These are phyloP conservation scores for Drosophila paramelanica DNA, from an alignment of 2,888 invertebrate genomes.

Conservation along the genomic window DNA sequence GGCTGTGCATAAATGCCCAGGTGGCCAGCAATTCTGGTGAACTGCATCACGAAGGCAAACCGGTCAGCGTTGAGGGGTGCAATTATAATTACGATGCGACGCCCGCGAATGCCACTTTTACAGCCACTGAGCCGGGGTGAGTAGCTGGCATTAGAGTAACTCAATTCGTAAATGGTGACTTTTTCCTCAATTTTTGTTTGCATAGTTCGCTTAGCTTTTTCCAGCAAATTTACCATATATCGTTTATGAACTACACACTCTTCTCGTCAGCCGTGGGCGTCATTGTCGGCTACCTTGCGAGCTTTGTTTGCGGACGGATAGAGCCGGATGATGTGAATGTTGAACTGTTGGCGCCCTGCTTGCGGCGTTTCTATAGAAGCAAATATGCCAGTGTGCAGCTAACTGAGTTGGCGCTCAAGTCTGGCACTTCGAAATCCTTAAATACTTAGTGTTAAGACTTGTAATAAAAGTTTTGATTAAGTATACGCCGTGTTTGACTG, in stretches of 20 bases:
- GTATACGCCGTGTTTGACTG: slow-evolving; percentile 26
- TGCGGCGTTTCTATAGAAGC: slow-evolving; percentile 86
- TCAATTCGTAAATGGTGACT: background rate
- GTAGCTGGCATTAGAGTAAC: slow-evolving; percentile 1
- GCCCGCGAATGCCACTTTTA: slow-evolving; percentile 50
- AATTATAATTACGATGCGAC: slow-evolving; percentile 86
- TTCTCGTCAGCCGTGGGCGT: slow-evolving; percentile 88
- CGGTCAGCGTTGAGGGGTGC: slow-evolving; percentile 86
- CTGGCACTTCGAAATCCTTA: slow-evolving; percentile 39
- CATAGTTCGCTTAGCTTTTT: slow-evolving; percentile 55
- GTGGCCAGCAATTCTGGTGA: slow-evolving; percentile 88
- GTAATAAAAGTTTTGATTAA: slow-evolving; percentile 48
- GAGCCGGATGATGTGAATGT: slow-evolving; percentile 87
- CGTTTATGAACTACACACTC: slow-evolving; percentile 90
- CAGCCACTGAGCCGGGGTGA: slow-evolving; percentile 27
- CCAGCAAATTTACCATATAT: slow-evolving; percentile 86
- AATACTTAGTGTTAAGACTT: slow-evolving; percentile 26
- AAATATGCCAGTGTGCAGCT: slow-evolving; percentile 76
- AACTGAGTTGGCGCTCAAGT: slow-evolving; percentile 57
- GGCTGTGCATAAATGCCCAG: slow-evolving; percentile 89
- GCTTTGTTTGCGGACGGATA: slow-evolving; percentile 86
- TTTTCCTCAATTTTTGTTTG: background rate
- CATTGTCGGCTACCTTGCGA: slow-evolving; percentile 86
- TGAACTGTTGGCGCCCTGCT: slow-evolving; percentile 88
- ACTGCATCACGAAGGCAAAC: slow-evolving; percentile 86